Evolutionary conservation across 2,797 vertebrate genomes (phyloP).

Genomic region (Coreius guichenoti): DNA sequence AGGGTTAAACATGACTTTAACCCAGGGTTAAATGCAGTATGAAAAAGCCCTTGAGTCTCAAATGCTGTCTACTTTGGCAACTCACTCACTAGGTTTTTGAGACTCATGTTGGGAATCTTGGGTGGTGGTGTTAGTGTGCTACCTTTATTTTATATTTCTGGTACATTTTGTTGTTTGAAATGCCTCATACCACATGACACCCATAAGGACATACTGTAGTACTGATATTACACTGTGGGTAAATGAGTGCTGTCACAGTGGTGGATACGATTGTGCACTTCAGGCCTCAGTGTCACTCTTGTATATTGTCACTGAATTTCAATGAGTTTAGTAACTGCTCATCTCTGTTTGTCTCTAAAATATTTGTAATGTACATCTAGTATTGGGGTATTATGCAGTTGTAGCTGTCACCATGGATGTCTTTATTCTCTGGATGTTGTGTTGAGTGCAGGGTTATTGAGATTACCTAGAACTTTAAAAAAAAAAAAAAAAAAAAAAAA

Average conservation of each 20-base stretch:
- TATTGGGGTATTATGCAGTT: background rate
- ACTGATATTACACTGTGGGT: background rate
- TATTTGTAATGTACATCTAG: background rate
- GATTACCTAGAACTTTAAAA: background rate
- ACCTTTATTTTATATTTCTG: background rate
- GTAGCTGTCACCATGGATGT: background rate
- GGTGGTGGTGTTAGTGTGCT: background rate
- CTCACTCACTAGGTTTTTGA: background rate
- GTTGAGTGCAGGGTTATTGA: background rate
- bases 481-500: too few relatives aligned
- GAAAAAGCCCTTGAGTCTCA: background rate
- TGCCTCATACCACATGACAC: background rate
- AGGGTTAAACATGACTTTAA: background rate
- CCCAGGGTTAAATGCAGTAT: background rate
- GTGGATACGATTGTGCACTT: background rate
- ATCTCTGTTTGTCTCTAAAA: background rate
- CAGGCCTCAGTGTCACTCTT: conserved; percentile 26
- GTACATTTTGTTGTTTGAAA: background rate
- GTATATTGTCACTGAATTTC: background rate
- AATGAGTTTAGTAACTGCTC: background rate
- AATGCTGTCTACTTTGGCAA: background rate
- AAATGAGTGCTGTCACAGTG: background rate
- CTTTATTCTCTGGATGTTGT: background rate
- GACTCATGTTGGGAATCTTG: background rate
- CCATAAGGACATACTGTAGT: background rate